phyloP scores from a whole-genome alignment of 1,140 invertebrate species.

The Drosophila elegans region DNA sequence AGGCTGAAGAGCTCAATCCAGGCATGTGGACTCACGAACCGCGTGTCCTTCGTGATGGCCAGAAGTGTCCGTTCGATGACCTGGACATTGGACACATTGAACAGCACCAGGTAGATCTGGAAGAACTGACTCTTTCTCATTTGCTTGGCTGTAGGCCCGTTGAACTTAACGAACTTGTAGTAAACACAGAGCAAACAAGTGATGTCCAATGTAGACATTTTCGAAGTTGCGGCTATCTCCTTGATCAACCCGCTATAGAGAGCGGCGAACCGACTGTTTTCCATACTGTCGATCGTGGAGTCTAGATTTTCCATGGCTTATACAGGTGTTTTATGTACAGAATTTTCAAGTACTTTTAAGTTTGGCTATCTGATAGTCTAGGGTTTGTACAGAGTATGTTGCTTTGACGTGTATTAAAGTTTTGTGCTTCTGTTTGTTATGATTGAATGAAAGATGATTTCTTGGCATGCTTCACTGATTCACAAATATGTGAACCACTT shows the following conservation, averaged over 20 bases:
- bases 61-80: slow-evolving; percentile 41
- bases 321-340: background rate
- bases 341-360: background rate
- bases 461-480: background rate
- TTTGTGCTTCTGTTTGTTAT: background rate
- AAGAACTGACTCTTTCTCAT: slow-evolving; percentile 49
- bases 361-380: background rate
- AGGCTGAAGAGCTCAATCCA: slow-evolving; percentile 42
- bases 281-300: slow-evolving; percentile 34
- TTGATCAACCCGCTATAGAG: slow-evolving; percentile 36
- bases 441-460: background rate
- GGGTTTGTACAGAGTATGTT: background rate
- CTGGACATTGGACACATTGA: slow-evolving; percentile 36
- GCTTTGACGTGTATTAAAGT: background rate
- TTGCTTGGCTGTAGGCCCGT: slow-evolving; percentile 28
- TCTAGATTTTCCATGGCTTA: slow-evolving; percentile 43
- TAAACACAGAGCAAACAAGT: slow-evolving; percentile 46
- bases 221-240: slow-evolving; percentile 18
- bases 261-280: slow-evolving; percentile 42
- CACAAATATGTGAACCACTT: background rate
- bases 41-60: slow-evolving; percentile 28
- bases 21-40: slow-evolving; percentile 21
- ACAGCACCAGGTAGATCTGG: slow-evolving; percentile 41
- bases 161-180: slow-evolving; percentile 49
- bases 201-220: slow-evolving; percentile 29